Percentiles rank a stretch among this genome's conserved stretches.
Evolutionary conservation across 2,113 vertebrate species (phyloP).

Genomic region (Excalfactoria chinensis): DNA sequence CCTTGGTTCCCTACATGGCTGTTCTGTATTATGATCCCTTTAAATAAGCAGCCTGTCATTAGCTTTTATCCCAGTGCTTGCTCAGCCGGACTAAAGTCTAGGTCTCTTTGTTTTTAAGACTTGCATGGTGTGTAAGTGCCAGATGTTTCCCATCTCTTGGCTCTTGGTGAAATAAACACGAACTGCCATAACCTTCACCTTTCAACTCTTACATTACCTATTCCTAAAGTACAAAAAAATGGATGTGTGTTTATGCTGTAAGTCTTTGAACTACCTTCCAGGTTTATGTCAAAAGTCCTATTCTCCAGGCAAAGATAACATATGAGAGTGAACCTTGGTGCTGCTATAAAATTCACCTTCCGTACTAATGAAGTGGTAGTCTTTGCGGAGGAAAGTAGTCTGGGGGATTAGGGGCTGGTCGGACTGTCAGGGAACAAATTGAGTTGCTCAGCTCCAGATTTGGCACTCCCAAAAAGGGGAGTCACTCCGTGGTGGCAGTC

Average conservation of each 20-base stretch:
- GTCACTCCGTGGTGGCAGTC: not conserved
- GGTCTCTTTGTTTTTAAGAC: slow-evolving; percentile 75
- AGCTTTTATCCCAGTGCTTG: slow-evolving; percentile 78
- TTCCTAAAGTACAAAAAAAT: slow-evolving; percentile 68
- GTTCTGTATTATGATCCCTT: slow-evolving; percentile 75
- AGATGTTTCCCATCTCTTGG: slow-evolving; percentile 78
- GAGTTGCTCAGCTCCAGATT: not conserved
- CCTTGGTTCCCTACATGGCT: slow-evolving; percentile 63
- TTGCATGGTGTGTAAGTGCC: slow-evolving; percentile 72
- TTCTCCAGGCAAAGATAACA: slow-evolving; percentile 65
- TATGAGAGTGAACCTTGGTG: not conserved
- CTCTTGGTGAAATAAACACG: slow-evolving; percentile 78
- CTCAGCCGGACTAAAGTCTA: slow-evolving; percentile 71
- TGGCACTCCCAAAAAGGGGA: not conserved
- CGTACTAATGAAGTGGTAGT: slow-evolving; percentile 34
- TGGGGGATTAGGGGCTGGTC: not conserved
- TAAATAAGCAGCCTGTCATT: slow-evolving; percentile 78
- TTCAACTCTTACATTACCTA: slow-evolving; percentile 76
- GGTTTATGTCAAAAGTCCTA: slow-evolving; percentile 69
- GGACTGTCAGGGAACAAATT: not conserved
- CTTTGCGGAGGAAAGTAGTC: not conserved
- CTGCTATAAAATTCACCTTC: slow-evolving; percentile 49
- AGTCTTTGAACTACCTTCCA: slow-evolving; percentile 73
- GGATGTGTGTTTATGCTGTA: slow-evolving; percentile 70
- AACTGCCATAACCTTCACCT: slow-evolving; percentile 75